Percentiles rank a stretch among this genome's conserved stretches.
Conservation (phyloP, 2,797 vertebrate genomes). For the Bufotes viridis region DNA sequence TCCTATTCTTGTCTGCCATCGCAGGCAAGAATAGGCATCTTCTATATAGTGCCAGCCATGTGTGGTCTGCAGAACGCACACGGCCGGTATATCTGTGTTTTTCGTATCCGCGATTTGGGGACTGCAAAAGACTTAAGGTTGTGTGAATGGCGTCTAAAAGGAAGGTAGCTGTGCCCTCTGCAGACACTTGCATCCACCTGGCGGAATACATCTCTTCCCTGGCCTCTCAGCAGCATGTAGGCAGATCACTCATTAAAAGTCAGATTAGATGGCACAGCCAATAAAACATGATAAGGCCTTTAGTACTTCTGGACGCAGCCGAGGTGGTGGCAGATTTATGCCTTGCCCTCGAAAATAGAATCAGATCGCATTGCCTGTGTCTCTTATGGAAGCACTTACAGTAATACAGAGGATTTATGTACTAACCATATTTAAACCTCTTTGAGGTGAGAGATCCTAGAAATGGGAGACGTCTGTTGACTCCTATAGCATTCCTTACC, state of each 20-base stretch:
- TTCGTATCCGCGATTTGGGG: too few species aligned
- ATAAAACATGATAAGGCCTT: conserved; percentile 43
- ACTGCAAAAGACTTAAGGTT: too few species aligned
- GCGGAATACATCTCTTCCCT: background rate
- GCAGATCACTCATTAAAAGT: conserved; percentile 61
- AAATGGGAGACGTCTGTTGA: background rate
- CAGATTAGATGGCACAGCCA: conserved; percentile 61
- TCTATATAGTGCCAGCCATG: too few species aligned
- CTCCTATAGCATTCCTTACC: background rate
- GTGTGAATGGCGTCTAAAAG: too few species aligned
- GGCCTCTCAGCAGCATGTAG: background rate
- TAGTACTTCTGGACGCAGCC: conserved; percentile 1
- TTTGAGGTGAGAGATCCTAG: background rate
- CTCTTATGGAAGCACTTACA: background rate
- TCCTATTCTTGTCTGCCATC: too few species aligned
- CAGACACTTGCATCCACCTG: conserved; percentile 58
- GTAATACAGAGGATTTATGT: background rate
- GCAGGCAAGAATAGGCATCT: too few species aligned
- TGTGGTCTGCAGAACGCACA: too few species aligned
- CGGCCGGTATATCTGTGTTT: too few species aligned
- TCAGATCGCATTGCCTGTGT: background rate
- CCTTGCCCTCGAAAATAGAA: conserved; percentile 19
- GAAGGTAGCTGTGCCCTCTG: conserved; percentile 67
- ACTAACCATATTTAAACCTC: background rate
- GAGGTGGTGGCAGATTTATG: conserved; percentile 52